phyloP scores from a whole-genome alignment of 2,888 invertebrate genomes.

The Trichacis sp. region DNA sequence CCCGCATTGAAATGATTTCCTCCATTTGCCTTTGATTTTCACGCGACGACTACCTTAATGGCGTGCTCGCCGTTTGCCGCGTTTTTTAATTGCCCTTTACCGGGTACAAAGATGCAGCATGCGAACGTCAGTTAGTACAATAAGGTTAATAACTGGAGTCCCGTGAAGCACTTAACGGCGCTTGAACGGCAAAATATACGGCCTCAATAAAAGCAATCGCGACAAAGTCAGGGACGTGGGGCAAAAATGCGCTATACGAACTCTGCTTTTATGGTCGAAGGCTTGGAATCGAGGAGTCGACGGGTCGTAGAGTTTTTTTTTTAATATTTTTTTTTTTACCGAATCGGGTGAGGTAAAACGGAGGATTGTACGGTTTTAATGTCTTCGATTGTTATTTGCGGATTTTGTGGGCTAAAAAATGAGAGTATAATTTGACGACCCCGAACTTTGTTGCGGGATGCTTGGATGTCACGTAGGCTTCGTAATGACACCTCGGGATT shows the following conservation, averaged over 20 bases:
- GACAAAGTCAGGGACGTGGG: background rate
- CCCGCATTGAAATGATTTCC: too few species aligned
- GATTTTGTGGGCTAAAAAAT: background rate
- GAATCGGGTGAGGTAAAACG: background rate
- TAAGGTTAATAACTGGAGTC: background rate
- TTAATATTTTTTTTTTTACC: background rate
- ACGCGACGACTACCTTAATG: too few species aligned
- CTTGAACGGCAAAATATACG: background rate
- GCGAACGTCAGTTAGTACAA: background rate
- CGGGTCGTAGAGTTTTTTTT: background rate
- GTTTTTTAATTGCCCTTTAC: too few species aligned
- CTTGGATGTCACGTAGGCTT: slow-evolving; percentile 36
- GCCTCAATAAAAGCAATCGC: background rate
- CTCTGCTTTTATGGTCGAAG: background rate
- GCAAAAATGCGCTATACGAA: background rate
- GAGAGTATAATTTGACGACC: slow-evolving; percentile 1
- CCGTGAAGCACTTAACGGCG: background rate
- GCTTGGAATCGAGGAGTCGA: background rate
- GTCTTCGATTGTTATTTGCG: background rate
- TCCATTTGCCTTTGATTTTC: too few species aligned
- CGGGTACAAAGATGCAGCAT: too few species aligned
- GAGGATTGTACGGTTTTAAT: background rate
- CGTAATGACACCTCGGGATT: slow-evolving; percentile 35
- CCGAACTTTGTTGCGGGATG: slow-evolving; percentile 31
- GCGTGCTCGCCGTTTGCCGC: too few species aligned